phyloP scores from a whole-genome alignment of 2,888 invertebrate genomes.

The Torymus aiolomorphi region DNA sequence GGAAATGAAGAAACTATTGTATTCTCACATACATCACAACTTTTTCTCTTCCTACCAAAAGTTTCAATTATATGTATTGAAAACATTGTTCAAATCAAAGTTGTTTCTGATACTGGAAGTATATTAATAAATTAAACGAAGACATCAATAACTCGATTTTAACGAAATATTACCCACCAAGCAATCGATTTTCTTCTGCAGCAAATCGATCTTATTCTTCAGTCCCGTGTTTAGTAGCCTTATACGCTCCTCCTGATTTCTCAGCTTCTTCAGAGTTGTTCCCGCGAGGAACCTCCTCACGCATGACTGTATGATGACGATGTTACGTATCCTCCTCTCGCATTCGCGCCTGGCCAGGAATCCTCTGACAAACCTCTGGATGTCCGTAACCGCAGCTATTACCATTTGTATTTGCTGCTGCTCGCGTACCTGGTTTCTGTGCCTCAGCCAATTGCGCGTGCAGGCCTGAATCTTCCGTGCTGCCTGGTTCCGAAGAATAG shows the following conservation, averaged over 20 bases:
- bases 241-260: neutral
- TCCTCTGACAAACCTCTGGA: constrained; percentile 8
- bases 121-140: no score
- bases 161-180: neutral
- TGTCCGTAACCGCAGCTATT: neutral
- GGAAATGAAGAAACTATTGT: no score
- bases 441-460: neutral
- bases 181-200: constrained; percentile 6
- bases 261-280: neutral
- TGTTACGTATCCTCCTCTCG: neutral
- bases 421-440: neutral
- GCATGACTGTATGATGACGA: constrained; percentile 6
- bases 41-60: no score
- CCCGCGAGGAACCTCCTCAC: constrained; percentile 1
- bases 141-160: no score
- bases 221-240: neutral
- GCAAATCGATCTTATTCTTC: neutral
- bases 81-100: no score
- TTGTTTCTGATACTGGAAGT: no score
- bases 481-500: neutral
- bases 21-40: no score
- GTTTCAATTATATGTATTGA: no score
- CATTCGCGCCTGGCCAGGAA: neutral
- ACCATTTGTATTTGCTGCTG: neutral
- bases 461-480: neutral